Percentiles rank a stretch among this genome's conserved stretches.
These are phyloP conservation scores for Clamator glandarius DNA, from an alignment of 2,797 vertebrate species.

Conservation along the genomic window DNA sequence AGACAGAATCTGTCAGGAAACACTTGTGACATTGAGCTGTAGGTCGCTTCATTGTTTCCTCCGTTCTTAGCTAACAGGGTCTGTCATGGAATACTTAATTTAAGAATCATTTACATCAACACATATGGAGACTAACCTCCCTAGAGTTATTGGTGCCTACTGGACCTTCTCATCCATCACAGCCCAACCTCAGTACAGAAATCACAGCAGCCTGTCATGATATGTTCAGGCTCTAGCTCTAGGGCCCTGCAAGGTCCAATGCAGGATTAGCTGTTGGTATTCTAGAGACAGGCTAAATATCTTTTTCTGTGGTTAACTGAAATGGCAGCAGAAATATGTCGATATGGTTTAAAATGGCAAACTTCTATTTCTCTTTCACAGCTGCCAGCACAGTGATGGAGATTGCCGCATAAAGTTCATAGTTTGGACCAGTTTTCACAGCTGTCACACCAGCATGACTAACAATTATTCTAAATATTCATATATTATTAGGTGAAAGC, in stretches of 20 bases:
- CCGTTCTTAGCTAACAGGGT: not conserved
- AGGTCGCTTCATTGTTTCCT: not conserved
- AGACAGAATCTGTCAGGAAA: not conserved
- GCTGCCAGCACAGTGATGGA: not conserved
- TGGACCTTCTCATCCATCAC: not conserved
- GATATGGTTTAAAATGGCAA: not conserved
- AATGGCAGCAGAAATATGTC: not conserved
- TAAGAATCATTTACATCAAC: not conserved
- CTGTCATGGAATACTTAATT: not conserved
- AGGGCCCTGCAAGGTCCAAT: not conserved
- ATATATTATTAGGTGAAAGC: not conserved
- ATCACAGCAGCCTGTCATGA: accelerated
- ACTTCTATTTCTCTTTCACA: not conserved
- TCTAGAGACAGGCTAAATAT: not conserved
- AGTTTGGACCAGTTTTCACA: not conserved
- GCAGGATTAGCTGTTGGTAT: not conserved
- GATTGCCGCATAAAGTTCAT: not conserved
- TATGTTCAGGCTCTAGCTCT: not conserved
- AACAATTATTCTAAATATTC: not conserved
- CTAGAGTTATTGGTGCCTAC: not conserved
- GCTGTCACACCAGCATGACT: not conserved
- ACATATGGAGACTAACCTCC: not conserved
- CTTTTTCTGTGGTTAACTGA: not conserved
- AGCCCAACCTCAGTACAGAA: not conserved
- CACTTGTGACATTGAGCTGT: not conserved